phyloP scores from a whole-genome alignment of 2,113 vertebrate species.

The Stigmatopora argus region DNA sequence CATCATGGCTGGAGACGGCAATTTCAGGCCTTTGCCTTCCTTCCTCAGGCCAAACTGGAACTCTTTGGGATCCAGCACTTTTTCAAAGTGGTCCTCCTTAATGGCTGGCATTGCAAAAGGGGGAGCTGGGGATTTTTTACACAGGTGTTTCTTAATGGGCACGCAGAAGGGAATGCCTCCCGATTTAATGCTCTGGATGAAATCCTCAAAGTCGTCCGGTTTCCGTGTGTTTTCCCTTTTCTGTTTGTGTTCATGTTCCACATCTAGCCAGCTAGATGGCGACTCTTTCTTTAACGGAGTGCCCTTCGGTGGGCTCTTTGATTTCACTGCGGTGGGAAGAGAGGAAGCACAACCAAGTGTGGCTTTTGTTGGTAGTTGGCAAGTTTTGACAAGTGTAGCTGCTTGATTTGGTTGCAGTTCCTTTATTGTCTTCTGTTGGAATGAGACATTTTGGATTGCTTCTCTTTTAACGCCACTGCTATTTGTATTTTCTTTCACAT shows the following conservation, averaged over 20 bases:
- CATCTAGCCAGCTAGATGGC: conserved; percentile 61
- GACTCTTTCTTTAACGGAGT: conserved; percentile 33
- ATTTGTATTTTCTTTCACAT: conserved; percentile 1
- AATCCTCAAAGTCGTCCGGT: conserved; percentile 76
- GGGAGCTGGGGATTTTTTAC: conserved; percentile 73
- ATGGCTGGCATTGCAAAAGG: conserved; percentile 85
- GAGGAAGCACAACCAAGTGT: not conserved
- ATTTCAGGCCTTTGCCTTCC: conserved; percentile 53
- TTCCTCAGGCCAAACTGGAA: conserved; percentile 86
- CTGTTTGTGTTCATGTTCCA: conserved; percentile 51
- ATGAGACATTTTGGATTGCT: not conserved
- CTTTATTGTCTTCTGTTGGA: conserved; percentile 11
- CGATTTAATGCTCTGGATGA: conserved; percentile 85
- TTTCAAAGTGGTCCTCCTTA: conserved; percentile 85
- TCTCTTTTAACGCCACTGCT: not conserved
- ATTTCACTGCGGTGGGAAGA: conserved; percentile 27
- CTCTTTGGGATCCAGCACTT: conserved; percentile 78
- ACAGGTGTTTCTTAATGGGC: conserved; percentile 79
- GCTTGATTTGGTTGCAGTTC: conserved; percentile 1
- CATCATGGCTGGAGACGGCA: conserved; percentile 73
- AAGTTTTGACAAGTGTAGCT: conserved; percentile 6
- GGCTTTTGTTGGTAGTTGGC: conserved; percentile 10
- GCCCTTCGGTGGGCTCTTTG: conserved; percentile 13
- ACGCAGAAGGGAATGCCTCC: conserved; percentile 77
- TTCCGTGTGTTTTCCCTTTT: conserved; percentile 51